A percentile compares a stretch with the other conserved stretches of the same genome.
phyloP scores from a whole-genome alignment of 2,797 vertebrate species.

The Chelonia mydas region DNA sequence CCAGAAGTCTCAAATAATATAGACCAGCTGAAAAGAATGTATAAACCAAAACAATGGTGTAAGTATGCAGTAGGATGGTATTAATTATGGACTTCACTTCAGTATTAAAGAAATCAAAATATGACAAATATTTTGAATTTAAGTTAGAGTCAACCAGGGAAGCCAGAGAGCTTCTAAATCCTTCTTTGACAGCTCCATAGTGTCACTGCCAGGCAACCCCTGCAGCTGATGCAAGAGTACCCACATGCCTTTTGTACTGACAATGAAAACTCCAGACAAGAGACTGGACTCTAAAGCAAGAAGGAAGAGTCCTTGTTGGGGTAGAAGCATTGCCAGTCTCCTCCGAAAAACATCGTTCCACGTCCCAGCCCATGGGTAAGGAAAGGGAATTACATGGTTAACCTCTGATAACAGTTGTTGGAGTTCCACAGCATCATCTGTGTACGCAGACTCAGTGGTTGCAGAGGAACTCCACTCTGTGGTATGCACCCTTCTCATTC shows the following conservation, averaged over 20 bases:
- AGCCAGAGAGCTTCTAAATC: background rate
- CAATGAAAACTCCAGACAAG: background rate
- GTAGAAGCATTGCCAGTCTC: background rate
- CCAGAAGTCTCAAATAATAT: background rate
- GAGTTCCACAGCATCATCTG: conserved; percentile 30
- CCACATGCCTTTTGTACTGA: background rate
- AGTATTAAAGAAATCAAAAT: background rate
- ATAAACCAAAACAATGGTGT: background rate
- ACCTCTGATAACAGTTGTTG: background rate
- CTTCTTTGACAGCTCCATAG: too few species aligned
- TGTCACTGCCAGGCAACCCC: too few species aligned
- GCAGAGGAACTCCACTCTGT: background rate
- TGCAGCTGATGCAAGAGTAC: background rate
- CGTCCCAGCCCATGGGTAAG: background rate
- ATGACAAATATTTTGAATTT: background rate
- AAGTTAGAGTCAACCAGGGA: background rate
- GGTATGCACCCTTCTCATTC: background rate
- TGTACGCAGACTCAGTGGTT: background rate
- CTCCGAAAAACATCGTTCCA: background rate
- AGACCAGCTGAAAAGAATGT: background rate
- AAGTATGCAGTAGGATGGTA: background rate
- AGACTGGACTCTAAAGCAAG: background rate
- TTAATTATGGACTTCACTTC: background rate
- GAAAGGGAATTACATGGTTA: background rate
- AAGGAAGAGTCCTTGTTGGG: background rate